Conservation (phyloP, 2,888 invertebrate species). For the Chrysopilus asiliformis region DNA sequence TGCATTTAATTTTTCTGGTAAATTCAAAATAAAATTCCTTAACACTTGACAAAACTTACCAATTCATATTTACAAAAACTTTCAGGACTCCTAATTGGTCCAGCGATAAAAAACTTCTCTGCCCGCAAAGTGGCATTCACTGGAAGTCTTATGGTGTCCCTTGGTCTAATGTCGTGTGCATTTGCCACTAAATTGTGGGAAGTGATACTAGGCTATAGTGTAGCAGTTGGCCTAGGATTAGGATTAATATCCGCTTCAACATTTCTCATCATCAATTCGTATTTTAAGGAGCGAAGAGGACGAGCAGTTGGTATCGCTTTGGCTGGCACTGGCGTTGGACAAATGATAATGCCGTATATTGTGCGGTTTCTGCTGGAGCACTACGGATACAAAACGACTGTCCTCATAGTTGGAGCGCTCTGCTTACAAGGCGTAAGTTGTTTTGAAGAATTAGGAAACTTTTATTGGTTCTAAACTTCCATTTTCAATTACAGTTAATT, state of each 20-base stretch:
- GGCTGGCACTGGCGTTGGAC: constrained; percentile 62
- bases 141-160: constrained; percentile 40
- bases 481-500: constrained; percentile 35
- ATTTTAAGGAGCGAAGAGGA: constrained; percentile 52
- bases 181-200: constrained; percentile 40
- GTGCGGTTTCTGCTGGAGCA: constrained; percentile 49
- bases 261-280: constrained; percentile 57
- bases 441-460: no score
- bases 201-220: constrained; percentile 42
- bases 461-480: no score
- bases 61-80: constrained; percentile 9
- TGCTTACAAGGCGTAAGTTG: constrained; percentile 54
- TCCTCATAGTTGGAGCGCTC: constrained; percentile 47
- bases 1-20: constrained; percentile 45
- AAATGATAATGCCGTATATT: constrained; percentile 59
- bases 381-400: constrained; percentile 50
- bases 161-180: constrained; percentile 41
- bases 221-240: constrained; percentile 46
- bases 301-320: constrained; percentile 62
- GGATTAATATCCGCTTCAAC: constrained; percentile 58
- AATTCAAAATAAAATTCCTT: constrained; percentile 1
- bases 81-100: constrained; percentile 53
- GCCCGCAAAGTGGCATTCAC: constrained; percentile 41
- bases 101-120: constrained; percentile 44
- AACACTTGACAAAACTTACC: not conserved